Base-by-base conservation (phyloP, 2,113 vertebrate genomes). In the Brevimyrus niger region DNA sequence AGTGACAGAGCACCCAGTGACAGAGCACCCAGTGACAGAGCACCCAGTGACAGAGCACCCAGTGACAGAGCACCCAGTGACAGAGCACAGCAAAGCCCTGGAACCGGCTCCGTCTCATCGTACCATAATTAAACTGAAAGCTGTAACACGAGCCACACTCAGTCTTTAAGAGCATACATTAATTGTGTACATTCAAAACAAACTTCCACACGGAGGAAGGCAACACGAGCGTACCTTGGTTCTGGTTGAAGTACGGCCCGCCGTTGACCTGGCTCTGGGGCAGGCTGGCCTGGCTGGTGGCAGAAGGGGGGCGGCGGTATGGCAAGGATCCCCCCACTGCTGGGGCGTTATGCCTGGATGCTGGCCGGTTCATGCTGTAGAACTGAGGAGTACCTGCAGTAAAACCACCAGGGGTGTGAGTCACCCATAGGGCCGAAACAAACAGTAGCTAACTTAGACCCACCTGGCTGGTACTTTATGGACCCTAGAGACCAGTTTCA, bases 291-390 rank as follows among this genome's bases (percentile, higher is more conserved):
- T 98, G 97, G 11, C 96, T 97, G 0, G 96, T 96, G 92, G 97
- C 97, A 0, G 98, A 99, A 73, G 97, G 96, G 87, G 97, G 97
- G 17, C 98, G 97, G 90, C 97, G 96, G 87, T 98, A 99, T 0
- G 98, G 98, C 94, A 99, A 92, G 0, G 98, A 99, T 5, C 98
- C 98, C 44, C 98, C 98, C 88, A 97, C 97, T 92, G 97, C 96
- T 0, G 97, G 95, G 50, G 88, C 8, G 42, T 85, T 97, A 90
- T 98, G 98, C 65, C 98, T 96, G 88, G 97, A 92, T 11, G 93
- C 97, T 88, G 98, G 98, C 47, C 98, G 96, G 92, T 99, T 99
- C 98, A 99, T 99, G 89, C 98, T 99, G 96, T 97, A 99, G 96
- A 99, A 99, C 94, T 99, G 98, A 90, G 97, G 95, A 65, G 97